Evolutionary conservation across 2,888 invertebrate species (phyloP).

Genomic region (Exephanes ischioxanthus): DNA sequence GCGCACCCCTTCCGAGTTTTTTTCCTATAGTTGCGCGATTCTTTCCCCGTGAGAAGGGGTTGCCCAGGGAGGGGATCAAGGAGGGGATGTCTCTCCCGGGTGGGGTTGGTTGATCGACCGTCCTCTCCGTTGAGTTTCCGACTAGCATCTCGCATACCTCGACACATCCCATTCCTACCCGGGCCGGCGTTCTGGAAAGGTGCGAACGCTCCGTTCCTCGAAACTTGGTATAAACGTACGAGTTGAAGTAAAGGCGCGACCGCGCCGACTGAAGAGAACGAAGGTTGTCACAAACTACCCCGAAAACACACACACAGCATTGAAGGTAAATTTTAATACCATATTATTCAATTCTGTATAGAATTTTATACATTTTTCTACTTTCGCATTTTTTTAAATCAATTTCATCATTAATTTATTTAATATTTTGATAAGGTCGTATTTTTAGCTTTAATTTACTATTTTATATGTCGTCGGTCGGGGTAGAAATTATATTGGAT

Average conservation of each 20-base stretch:
- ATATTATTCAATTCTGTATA: background rate
- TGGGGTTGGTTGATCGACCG: slow-evolving; percentile 74
- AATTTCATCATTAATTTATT: too few species aligned
- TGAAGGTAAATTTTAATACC: background rate
- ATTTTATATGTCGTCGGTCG: background rate
- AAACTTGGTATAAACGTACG: background rate
- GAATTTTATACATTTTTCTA: background rate
- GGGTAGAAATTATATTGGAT: background rate
- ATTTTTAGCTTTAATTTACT: background rate
- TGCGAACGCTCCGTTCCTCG: slow-evolving; percentile 55
- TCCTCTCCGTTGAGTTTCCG: slow-evolving; percentile 28
- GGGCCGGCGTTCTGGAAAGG: slow-evolving; percentile 69
- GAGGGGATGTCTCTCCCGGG: slow-evolving; percentile 60
- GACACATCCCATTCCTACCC: slow-evolving; percentile 71
- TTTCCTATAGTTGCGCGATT: slow-evolving; percentile 14
- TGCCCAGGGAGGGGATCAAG: slow-evolving; percentile 40
- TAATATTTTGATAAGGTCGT: background rate
- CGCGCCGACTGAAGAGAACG: slow-evolving; percentile 6
- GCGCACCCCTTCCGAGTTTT: slow-evolving; percentile 1
- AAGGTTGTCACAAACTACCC: slow-evolving; percentile 3
- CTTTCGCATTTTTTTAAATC: too few species aligned
- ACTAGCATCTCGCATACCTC: slow-evolving; percentile 58
- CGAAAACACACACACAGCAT: background rate
- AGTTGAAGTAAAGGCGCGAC: background rate
- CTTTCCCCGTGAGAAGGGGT: slow-evolving; percentile 41